Conservation (phyloP, 2,888 invertebrate species). For the Chloroclystis v-ata region DNA sequence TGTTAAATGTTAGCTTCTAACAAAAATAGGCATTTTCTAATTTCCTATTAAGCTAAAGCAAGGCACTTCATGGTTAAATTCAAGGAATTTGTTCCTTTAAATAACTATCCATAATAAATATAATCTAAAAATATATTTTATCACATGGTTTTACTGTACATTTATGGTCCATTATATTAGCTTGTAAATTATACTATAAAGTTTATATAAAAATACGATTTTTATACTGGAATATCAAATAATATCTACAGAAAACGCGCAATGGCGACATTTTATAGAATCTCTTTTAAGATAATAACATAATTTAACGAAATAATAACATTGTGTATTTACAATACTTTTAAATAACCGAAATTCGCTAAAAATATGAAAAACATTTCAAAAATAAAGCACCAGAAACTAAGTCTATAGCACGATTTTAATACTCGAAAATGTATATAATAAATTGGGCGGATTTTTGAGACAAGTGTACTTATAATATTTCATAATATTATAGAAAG, state of each 20-base stretch:
- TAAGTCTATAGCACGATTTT: conserved; percentile 29
- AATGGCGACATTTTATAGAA: background rate
- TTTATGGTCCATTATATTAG: conserved; percentile 53
- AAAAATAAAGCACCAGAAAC: conserved; percentile 46
- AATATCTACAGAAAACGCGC: conserved; percentile 10
- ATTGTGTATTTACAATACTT: conserved; percentile 5
- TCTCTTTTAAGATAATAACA: background rate
- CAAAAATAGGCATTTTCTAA: conserved; percentile 36
- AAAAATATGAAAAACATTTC: conserved; percentile 30
- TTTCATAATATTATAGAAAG: too few species aligned
- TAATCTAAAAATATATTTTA: conserved; percentile 68
- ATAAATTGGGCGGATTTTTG: too few species aligned
- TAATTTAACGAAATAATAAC: background rate
- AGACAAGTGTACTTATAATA: too few species aligned
- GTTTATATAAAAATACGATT: conserved; percentile 19
- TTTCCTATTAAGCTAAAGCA: conserved; percentile 43
- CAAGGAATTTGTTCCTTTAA: conserved; percentile 19
- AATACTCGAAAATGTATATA: conserved; percentile 32
- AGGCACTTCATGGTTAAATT: conserved; percentile 47
- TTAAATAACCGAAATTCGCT: conserved; percentile 11
- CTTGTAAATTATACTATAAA: conserved; percentile 17
- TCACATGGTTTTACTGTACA: conserved; percentile 57
- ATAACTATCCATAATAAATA: conserved; percentile 23
- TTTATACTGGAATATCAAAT: conserved; percentile 15
- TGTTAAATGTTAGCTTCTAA: too few species aligned